Percentiles rank a stretch among this genome's conserved stretches.
phyloP scores from a whole-genome alignment of 2,113 vertebrate genomes.

The Chunga burmeisteri region DNA sequence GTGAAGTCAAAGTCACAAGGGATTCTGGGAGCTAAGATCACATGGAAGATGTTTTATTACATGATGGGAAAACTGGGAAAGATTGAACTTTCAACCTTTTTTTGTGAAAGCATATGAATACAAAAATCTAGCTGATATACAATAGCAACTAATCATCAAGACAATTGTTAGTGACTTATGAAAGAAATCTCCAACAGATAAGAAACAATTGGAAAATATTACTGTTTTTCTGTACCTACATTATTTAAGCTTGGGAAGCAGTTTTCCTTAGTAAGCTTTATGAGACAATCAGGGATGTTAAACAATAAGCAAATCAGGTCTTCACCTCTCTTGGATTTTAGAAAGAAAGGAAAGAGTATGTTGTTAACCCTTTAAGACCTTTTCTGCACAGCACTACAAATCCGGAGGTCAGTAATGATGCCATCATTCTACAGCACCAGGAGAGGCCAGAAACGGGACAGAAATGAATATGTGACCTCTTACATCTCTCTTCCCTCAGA shows the following conservation, averaged over 20 bases:
- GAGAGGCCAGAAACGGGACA: neutral
- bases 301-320: constrained; percentile 17
- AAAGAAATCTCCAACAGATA: constrained; percentile 38
- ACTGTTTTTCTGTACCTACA: neutral
- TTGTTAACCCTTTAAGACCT: neutral
- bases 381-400: neutral
- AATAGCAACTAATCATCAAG: constrained; percentile 34
- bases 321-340: constrained; percentile 9
- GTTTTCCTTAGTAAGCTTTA: neutral
- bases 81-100: constrained; percentile 52
- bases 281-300: constrained; percentile 4
- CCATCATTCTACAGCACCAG: neutral
- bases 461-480: neutral
- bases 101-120: constrained; percentile 40
- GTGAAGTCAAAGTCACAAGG: constrained; percentile 6
- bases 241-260: neutral
- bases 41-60: constrained; percentile 24
- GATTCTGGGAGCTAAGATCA: constrained; percentile 17
- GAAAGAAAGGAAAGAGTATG: neutral
- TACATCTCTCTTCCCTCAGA: neutral
- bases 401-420: neutral
- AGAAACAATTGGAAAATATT: constrained; percentile 46
- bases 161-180: constrained; percentile 32
- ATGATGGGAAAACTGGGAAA: constrained; percentile 31
- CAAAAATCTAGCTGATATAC: constrained; percentile 35